Conservation (phyloP, 2,797 vertebrate genomes). For the Cossypha caffra region DNA sequence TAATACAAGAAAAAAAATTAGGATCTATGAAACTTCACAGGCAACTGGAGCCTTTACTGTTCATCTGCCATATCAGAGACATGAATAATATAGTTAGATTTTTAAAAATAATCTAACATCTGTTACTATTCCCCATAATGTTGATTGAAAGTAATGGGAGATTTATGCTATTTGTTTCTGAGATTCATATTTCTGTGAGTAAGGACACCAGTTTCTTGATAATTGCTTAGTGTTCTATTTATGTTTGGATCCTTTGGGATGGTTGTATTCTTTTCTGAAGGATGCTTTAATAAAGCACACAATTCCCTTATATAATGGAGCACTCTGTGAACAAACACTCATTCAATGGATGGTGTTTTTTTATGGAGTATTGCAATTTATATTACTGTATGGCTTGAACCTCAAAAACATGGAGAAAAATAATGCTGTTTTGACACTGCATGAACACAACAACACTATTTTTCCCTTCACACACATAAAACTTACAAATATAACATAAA, state of each 20-base stretch:
- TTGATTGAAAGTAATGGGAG: background rate
- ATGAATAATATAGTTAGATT: background rate
- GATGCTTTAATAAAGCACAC: background rate
- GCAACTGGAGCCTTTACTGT: background rate
- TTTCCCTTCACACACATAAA: background rate
- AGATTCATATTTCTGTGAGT: background rate
- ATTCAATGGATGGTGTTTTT: background rate
- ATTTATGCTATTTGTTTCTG: background rate
- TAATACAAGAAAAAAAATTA: background rate
- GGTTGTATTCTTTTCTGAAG: background rate
- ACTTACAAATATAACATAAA: slow-evolving; percentile 1
- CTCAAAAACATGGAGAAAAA: background rate
- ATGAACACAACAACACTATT: background rate
- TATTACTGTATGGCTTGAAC: background rate
- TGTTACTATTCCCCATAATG: background rate
- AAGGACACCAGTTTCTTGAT: background rate
- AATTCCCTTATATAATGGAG: background rate
- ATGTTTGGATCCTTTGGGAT: background rate
- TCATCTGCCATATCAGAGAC: background rate
- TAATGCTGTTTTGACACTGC: background rate
- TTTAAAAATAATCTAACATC: background rate
- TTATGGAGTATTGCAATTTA: slow-evolving; percentile 2
- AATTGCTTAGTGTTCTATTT: background rate
- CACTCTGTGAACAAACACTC: background rate
- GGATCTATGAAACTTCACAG: background rate